Base-by-base conservation (phyloP, 1,140 invertebrate genomes). In the Drosophila nikananu region DNA sequence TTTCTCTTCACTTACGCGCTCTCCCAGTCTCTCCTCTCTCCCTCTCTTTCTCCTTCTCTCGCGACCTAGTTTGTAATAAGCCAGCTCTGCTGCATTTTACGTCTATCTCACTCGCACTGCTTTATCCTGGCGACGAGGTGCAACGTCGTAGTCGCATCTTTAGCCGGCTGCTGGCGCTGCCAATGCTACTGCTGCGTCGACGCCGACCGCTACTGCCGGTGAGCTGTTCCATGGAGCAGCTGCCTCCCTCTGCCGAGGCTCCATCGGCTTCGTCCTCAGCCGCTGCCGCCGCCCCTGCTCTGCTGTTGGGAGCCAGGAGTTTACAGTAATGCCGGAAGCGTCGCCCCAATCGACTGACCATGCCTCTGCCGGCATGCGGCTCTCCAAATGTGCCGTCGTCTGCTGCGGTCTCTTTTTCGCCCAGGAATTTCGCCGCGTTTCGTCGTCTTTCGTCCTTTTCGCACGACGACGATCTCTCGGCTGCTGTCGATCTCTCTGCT, bases 71-170 rank as follows among this genome's bases (percentile, higher is more conserved):
- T 65, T 17, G 21, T 25, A 35, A 66, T 46, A 25, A 46, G n/a
- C 42, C 62, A 37, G 39, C 30, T 23, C 49, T 55, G 37, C 60
- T 37, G 61, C 25, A 25, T n/a, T 25, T 39, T 17, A 55, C n/a
- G 2, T 7, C 15, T 12, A 35, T 39, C 21, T 35, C 58, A 17
- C 58, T 64, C 63, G 15, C 35, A n/a, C 21, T 9, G 9, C 15
- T 21, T 32, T 90, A 89, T 25, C 81, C 84, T 27, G 84, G 84
- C 21, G 84, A 90, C 25, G 84, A 89, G 44, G 74, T 90, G 35
- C 70, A 81, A 17, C 84, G 86, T 32, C 81, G 68, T 25, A 89
- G 55, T 30, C 84, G 86, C 84, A 90, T 63, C 70, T 84, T 89
- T 13, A 90, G 41, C 13, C 86, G 84, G 52, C 70, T 90, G 21